Conservation (phyloP, 2,797 vertebrate species). For the Pipistrellus nathusii region DNA sequence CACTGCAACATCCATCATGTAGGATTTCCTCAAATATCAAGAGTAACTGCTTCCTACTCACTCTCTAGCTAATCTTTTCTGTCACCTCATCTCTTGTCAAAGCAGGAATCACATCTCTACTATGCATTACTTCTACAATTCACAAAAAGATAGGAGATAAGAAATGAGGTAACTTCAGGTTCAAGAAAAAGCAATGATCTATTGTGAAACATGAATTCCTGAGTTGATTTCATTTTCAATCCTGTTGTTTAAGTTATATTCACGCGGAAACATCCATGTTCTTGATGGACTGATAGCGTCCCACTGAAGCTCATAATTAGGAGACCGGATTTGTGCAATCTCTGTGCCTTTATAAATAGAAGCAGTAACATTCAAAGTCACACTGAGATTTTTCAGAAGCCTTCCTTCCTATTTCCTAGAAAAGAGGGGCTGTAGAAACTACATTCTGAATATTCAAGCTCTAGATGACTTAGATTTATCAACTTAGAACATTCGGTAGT, state of each 20-base stretch:
- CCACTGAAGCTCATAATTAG: not conserved
- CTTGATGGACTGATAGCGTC: not conserved
- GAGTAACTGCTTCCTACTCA: not conserved
- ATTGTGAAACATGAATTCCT: not conserved
- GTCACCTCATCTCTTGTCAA: not conserved
- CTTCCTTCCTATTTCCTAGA: not conserved
- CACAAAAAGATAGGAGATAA: not conserved
- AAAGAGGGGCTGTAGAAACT: not conserved
- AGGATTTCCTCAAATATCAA: not conserved
- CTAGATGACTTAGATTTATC: not conserved
- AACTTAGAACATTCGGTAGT: not conserved
- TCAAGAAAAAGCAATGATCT: not conserved
- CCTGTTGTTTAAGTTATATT: not conserved
- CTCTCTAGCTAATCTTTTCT: not conserved
- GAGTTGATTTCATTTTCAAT: slow-evolving; percentile 18
- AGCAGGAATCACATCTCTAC: not conserved
- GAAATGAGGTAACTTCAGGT: not conserved
- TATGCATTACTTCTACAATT: not conserved
- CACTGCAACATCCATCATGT: not conserved
- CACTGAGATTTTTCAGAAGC: not conserved
- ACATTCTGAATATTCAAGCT: not conserved
- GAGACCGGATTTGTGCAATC: not conserved
- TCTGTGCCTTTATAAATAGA: not conserved
- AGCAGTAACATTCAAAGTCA: slow-evolving; percentile 39
- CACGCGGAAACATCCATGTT: not conserved